phyloP scores from a whole-genome alignment of 2,797 vertebrate genomes.

The Danio choprae region DNA sequence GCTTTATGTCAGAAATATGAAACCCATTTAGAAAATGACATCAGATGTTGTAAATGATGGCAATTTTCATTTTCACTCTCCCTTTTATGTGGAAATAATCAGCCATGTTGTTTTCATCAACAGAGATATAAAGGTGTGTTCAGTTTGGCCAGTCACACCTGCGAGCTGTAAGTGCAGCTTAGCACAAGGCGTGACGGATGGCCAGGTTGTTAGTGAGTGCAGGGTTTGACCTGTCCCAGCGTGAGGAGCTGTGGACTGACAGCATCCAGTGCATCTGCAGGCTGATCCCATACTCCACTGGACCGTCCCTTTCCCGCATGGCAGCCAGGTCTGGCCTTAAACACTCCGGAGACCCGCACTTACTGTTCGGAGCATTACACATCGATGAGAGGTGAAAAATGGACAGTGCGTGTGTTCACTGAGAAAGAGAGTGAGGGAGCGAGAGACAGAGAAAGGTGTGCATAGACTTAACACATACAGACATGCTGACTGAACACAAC shows the following conservation, averaged over 20 bases:
- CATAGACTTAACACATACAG: constrained; percentile 37
- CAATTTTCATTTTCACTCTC: background rate
- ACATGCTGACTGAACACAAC: constrained; percentile 49
- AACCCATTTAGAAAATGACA: background rate
- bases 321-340: constrained; percentile 63
- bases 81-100: background rate
- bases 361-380: constrained; percentile 31
- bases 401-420: constrained; percentile 23
- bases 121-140: constrained; percentile 16
- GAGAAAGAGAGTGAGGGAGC: constrained; percentile 4
- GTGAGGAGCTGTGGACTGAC: constrained; percentile 37
- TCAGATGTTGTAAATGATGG: background rate
- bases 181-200: constrained; percentile 34
- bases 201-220: constrained; percentile 29
- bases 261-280: constrained; percentile 34
- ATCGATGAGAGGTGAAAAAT: constrained; percentile 46
- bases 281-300: constrained; percentile 28
- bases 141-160: constrained; percentile 21
- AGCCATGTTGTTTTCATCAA: constrained; percentile 2
- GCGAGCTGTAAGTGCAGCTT: constrained; percentile 30
- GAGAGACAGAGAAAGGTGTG: constrained; percentile 5
- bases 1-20: background rate
- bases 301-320: constrained; percentile 54
- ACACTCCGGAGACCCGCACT: constrained; percentile 45
- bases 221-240: constrained; percentile 23